Percentiles rank a stretch among this genome's conserved stretches.
Conservation (phyloP, 2,888 invertebrate species). For the Anodontia alba region DNA sequence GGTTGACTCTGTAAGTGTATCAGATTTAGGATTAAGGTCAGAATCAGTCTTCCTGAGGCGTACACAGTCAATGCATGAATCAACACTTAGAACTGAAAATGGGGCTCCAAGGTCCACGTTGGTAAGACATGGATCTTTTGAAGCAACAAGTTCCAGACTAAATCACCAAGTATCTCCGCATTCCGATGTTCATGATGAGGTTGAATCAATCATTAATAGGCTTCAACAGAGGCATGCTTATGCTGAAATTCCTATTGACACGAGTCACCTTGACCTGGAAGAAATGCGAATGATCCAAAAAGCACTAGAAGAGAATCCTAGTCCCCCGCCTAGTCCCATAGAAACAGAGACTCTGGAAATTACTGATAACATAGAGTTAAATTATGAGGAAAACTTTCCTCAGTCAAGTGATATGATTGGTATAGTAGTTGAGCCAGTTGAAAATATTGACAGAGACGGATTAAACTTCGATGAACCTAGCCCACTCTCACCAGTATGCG, state of each 20-base stretch:
- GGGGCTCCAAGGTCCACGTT: neutral
- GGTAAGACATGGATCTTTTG: slow-evolving; percentile 2
- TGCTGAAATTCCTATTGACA: slow-evolving; percentile 24
- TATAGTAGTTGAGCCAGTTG: neutral
- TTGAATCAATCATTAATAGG: neutral
- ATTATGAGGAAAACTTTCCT: neutral
- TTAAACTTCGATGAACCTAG: neutral
- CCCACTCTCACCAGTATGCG: neutral
- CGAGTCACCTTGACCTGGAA: slow-evolving; percentile 52
- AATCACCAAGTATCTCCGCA: neutral
- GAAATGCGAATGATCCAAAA: slow-evolving; percentile 58
- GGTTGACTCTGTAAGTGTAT: neutral
- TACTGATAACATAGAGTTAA: neutral
- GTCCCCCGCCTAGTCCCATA: slow-evolving; percentile 43
- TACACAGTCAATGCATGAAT: neutral
- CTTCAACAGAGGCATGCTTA: slow-evolving; percentile 32
- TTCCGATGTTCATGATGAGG: slow-evolving; percentile 12
- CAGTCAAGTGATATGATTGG: neutral
- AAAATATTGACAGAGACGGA: neutral
- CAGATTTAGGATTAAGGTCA: neutral
- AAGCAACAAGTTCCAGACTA: neutral
- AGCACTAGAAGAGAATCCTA: slow-evolving; percentile 55
- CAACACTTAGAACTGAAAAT: neutral
- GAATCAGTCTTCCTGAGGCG: neutral
- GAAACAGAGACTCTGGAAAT: neutral